Evolutionary conservation across 2,888 invertebrate species (phyloP).

Genomic region (Therioaphis trifolii): DNA sequence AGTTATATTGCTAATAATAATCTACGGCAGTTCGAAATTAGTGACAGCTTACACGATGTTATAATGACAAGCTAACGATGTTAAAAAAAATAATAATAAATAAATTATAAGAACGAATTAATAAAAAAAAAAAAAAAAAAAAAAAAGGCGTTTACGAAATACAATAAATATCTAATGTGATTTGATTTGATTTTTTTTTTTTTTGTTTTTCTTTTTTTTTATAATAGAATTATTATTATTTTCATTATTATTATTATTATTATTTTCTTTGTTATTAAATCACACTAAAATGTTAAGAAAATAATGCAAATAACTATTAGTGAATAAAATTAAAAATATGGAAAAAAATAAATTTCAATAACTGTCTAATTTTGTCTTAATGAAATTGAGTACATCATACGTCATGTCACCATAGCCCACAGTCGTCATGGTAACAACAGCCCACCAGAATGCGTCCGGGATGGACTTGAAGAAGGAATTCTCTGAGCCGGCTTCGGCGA

Average conservation of each 20-base stretch:
- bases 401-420: conserved; percentile 99
- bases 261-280: conserved; percentile 28
- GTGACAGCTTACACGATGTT: conserved; percentile 54
- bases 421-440: conserved; percentile 99
- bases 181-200: conserved; percentile 4
- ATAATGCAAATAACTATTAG: conserved; percentile 58
- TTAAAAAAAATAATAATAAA: conserved; percentile 18
- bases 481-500: conserved; percentile 99
- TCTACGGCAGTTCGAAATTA: conserved; percentile 58
- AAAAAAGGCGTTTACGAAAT: conserved; percentile 22
- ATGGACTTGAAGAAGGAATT: conserved; percentile 99
- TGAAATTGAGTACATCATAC: conserved; percentile 74
- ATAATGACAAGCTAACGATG: conserved; percentile 53
- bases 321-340: conserved; percentile 61
- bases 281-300: conserved; percentile 42
- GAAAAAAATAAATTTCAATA: conserved; percentile 62
- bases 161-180: conserved; percentile 44
- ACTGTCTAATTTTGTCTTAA: conserved; percentile 63
- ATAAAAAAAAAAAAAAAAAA: conserved; percentile 29
- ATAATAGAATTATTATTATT: conserved; percentile 25
- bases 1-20: conserved; percentile 42
- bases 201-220: not conserved
- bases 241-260: conserved; percentile 29
- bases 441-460: conserved; percentile 99
- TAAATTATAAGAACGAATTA: conserved; percentile 21